Evolutionary conservation across 2,797 vertebrate genomes (phyloP), one percentile per base, ranked within the genome.

Genomic region (Bucorvus abyssinicus): DNA sequence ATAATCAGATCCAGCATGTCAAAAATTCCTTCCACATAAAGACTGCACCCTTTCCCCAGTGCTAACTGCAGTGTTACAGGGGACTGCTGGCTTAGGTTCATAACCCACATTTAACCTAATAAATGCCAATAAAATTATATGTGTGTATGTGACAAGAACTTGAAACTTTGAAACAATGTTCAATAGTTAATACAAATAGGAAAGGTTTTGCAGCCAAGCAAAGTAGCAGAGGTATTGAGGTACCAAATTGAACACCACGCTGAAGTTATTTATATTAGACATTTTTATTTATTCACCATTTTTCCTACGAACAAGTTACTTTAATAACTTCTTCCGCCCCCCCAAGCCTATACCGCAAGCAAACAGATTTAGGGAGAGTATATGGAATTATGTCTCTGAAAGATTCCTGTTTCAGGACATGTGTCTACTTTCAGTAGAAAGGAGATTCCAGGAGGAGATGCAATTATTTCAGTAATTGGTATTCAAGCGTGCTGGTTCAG

Each of bases 401-500:
- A 95, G 90, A 90, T 59, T 82, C 77, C 86, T 73, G 16, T 83
- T 91, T 95, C 64, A 78, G 92, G 92, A 94, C 73, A 87, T 78
- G 40, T 79, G 84, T 94, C 94, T 97, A 44, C 78, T 93, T 87
- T 80, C 44, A 93, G 42, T 50, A 86, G 63, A 87, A 91, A 87
- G 69, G 65, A 90, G 81, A 93, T 96, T 96, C 65, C 91, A 79
- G 64, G 70, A 93, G 85, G 87, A 95, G 67, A 60, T 89, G 52
- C 27, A 91, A 44, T 93, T 60, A 85, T 89, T 96, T 93, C 70
- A 32, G 82, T 97, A 96, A 96, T 38, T 96, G 79, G 50, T 94
- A 97, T 95, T 96, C 87, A 64, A n/a, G n/a, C 36, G 12, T 82
- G 55, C 57, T 93, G 44, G 77, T 91, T 97, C 88, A 97, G 89